Evolutionary conservation across 2,888 invertebrate genomes (phyloP), one percentile per base, ranked within the genome.

Genomic region (Rhodophaea formosa): DNA sequence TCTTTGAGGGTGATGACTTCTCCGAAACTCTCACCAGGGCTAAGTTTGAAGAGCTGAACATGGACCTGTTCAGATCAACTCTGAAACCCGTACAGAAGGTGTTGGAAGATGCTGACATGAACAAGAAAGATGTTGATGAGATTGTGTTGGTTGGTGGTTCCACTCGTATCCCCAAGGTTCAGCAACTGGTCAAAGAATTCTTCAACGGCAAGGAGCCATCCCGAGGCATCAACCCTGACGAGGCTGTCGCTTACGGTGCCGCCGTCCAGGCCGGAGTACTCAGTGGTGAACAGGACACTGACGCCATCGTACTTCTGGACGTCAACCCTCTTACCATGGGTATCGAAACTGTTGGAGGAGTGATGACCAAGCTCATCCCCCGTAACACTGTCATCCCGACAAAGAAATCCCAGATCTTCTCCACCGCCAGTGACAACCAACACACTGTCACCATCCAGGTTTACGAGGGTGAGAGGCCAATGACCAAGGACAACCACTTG

Each of bases 401-500:
- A 56, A 99, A 99, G 93, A 99, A 99, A 86, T 97, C 98, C 0
- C 99, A 99, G 90, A 98, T 99, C 81, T 99, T 99, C 95, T 98
- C 99, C 0, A 99, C 99, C 0, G 99, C 99, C 58, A 97, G 98
- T 30, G 99, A 99, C 86, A 99, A 99, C 88, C 99, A 99, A 86
- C 98, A 98, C 88, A 98, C 98, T 3, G 99, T 99, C 56, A 99
- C 99, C 68, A 99, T 99, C 82, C 97, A 98, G 88, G 98, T 98
- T 0, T 99, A 97, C 84, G 99, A 99, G 91, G 99, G 99, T 72
- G 99, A 99, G 90, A 95, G 99, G 75, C 98, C 99, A 29, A 99
- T 99, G 99, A 99, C 99, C 67, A 99, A 99, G 91, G 99, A 99
- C 91, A 99, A 99, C 91, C 99, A 99, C 89, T 93, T 98, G 67